phyloP scores from a whole-genome alignment of 1,140 invertebrate species.

The Manduca sexta region DNA sequence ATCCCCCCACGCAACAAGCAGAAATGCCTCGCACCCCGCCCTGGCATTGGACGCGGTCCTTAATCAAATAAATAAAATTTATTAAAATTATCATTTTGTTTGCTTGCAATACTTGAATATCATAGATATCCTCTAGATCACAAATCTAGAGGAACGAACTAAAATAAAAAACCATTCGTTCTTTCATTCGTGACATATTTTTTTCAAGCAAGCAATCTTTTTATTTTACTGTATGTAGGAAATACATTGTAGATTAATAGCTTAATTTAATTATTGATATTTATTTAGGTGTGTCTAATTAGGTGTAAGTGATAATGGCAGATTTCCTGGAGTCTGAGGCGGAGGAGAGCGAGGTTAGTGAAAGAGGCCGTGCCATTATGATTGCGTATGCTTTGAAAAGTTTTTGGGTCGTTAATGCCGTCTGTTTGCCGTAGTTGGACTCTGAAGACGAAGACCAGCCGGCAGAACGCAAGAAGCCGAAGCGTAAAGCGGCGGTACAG shows the following conservation, averaged over 20 bases:
- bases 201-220: conserved; percentile 6
- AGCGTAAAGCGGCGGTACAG: conserved; percentile 67
- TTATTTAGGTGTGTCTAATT: neutral
- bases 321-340: conserved; percentile 89
- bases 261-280: conserved; percentile 2
- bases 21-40: too few relatives aligned
- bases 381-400: conserved; percentile 28
- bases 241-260: conserved; percentile 1
- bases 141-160: too few relatives aligned
- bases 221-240: neutral
- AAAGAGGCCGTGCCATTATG: conserved; percentile 29
- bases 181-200: conserved; percentile 17
- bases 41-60: too few relatives aligned
- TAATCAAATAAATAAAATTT: too few relatives aligned
- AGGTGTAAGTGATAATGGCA: conserved; percentile 74
- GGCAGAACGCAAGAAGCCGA: conserved; percentile 62
- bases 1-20: too few relatives aligned
- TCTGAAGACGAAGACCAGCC: conserved; percentile 66
- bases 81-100: too few relatives aligned
- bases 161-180: conserved; percentile 3
- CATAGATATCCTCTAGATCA: too few relatives aligned
- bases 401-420: conserved; percentile 7
- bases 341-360: conserved; percentile 85
- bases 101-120: too few relatives aligned
- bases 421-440: conserved; percentile 46